phyloP scores from a whole-genome alignment of 2,113 vertebrate species.

The Tragelaphus scriptus region DNA sequence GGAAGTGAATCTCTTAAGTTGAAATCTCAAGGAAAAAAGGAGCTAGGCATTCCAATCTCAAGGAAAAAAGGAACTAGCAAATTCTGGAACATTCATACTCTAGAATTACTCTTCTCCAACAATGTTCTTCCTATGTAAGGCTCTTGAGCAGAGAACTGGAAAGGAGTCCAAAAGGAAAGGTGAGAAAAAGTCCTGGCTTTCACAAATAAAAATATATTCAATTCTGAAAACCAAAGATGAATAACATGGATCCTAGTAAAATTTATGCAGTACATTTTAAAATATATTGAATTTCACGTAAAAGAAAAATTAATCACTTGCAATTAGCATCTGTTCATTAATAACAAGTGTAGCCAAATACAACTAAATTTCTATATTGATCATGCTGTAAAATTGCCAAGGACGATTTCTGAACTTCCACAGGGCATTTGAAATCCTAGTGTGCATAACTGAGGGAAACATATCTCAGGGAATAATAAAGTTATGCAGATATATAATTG shows the following conservation, averaged over 20 bases:
- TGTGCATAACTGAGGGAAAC: neutral
- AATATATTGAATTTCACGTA: neutral
- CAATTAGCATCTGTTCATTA: conserved; percentile 7
- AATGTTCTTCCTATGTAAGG: neutral
- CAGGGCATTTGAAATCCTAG: neutral
- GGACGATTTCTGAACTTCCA: neutral
- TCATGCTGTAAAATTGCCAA: neutral
- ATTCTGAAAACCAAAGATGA: neutral
- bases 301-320: neutral
- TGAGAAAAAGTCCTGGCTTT: neutral
- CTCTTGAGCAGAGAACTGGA: neutral
- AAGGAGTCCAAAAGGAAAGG: neutral
- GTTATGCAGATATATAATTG: neutral
- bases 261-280: neutral
- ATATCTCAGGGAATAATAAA: neutral
- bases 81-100: neutral
- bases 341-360: neutral
- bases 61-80: neutral
- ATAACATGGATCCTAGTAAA: neutral
- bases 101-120: neutral
- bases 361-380: neutral
- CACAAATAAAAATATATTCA: neutral
- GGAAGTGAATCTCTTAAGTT: neutral
- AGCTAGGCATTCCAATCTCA: neutral
- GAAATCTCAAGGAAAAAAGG: neutral